Evolutionary conservation across 2,888 invertebrate genomes (phyloP).

Genomic region (Diadegma fenestrale): DNA sequence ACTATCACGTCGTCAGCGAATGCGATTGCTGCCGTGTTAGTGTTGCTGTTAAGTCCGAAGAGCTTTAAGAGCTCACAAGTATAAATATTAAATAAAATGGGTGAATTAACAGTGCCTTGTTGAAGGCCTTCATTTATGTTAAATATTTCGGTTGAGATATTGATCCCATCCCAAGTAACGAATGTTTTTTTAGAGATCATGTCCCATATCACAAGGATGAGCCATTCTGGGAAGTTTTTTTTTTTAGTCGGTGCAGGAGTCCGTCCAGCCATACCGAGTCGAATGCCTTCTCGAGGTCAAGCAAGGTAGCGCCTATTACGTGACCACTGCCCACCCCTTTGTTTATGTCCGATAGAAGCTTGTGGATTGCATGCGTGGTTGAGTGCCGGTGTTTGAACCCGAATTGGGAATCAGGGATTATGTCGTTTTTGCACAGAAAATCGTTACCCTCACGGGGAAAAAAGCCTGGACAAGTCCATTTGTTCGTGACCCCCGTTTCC

Average conservation of each 20-base stretch:
- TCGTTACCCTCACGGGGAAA: no score
- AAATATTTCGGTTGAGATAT: background rate
- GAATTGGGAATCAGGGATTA: conserved; percentile 52
- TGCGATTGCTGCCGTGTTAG: background rate
- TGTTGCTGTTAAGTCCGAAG: background rate
- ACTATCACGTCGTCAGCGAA: background rate
- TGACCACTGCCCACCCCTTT: background rate
- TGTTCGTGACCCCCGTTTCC: no score
- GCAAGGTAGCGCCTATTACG: conserved; percentile 24
- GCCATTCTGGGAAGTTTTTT: background rate
- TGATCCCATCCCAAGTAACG: background rate
- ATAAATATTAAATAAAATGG: background rate
- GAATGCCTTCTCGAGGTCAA: background rate
- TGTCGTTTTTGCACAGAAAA: background rate
- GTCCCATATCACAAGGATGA: background rate
- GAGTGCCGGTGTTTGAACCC: conserved; percentile 49
- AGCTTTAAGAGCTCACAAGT: background rate
- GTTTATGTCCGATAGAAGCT: conserved; percentile 36
- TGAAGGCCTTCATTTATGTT: background rate
- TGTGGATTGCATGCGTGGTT: conserved; percentile 49
- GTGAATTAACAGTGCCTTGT: background rate
- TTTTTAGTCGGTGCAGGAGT: background rate
- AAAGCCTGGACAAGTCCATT: no score
- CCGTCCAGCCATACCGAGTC: background rate
- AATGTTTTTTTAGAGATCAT: background rate